phyloP scores from a whole-genome alignment of 2,113 vertebrate species.

The Machaerirhynchus nigripectus region DNA sequence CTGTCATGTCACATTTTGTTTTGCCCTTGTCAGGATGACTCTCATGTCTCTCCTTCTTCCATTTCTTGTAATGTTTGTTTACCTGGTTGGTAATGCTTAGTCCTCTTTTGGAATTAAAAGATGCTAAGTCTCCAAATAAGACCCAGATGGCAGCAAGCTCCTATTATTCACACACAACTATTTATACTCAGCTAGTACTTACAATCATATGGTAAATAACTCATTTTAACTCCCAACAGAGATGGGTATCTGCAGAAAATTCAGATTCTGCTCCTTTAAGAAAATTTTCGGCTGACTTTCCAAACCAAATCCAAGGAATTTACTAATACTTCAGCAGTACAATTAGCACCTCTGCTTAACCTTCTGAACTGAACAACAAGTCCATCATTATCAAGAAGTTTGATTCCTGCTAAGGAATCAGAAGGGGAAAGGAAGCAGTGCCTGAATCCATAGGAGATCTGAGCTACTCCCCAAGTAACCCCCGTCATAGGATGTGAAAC shows the following conservation, averaged over 20 bases:
- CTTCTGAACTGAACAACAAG: background rate
- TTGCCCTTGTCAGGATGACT: background rate
- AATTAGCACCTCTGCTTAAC: background rate
- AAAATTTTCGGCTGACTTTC: background rate
- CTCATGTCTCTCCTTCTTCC: background rate
- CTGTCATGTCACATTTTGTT: background rate
- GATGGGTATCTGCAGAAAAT: background rate
- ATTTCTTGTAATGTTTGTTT: background rate
- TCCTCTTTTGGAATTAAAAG: background rate
- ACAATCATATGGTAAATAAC: background rate
- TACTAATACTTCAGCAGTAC: background rate
- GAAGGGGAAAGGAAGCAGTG: background rate
- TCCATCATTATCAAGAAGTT: background rate
- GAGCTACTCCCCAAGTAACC: background rate
- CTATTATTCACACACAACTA: background rate
- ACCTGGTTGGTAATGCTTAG: background rate
- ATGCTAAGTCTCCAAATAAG: background rate
- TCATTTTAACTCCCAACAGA: background rate
- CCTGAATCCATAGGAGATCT: background rate
- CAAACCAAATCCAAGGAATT: background rate
- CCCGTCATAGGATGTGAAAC: background rate
- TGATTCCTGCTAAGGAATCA: background rate
- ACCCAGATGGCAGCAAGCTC: constrained; percentile 26
- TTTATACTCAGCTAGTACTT: background rate
- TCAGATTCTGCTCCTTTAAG: background rate